Base-by-base conservation (phyloP, 2,797 vertebrate genomes). In the Gastrophryne carolinensis region DNA sequence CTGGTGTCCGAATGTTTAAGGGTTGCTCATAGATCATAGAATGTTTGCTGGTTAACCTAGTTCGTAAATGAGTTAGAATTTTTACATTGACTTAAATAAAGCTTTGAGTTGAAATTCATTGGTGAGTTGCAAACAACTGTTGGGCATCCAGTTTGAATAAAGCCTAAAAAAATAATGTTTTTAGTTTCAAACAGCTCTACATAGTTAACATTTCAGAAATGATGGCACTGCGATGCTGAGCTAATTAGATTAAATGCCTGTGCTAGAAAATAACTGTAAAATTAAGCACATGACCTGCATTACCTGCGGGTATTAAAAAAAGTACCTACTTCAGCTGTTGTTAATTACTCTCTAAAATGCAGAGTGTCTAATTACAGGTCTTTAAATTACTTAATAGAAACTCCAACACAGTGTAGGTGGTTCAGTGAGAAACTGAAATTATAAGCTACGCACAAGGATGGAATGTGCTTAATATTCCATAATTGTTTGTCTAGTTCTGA, bases 311-410 rank as follows among this genome's bases (percentile, higher is more conserved):
- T 76, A 76, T 76, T 76, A 70, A 76, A 72, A n/a, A 70, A 76
- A 69, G 35, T 47, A 76, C 57, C 47, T 76, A 63, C 65, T 70
- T 70, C 73, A 76, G 73, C 66, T 70, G 35, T 70, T 69, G 65
- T 63, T 70, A 76, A 76, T 76, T 69, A 70, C 57, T 54, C 58
- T 70, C 73, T 63, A 63, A 70, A 76, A 69, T 47, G 57, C 66
- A 63, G 47, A 69, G 73, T 70, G 56, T 54, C 73, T 76, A 76
- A 76, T 76, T 76, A 76, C 66, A 54, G 73, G 66, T 49, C 57
- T 75, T 69, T 62, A 76, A 76, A 76, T 76, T 70, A 56, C 73
- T 76, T 76, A 76, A 76, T 63, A 70, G 65, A 76, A 76, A 76
- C 65, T 70, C 73, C 65, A 76, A 54, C 73, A 69, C 58, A 70